These are phyloP conservation scores for Tinea semifulvella DNA, from an alignment of 2,888 invertebrate genomes.

Conservation along the genomic window DNA sequence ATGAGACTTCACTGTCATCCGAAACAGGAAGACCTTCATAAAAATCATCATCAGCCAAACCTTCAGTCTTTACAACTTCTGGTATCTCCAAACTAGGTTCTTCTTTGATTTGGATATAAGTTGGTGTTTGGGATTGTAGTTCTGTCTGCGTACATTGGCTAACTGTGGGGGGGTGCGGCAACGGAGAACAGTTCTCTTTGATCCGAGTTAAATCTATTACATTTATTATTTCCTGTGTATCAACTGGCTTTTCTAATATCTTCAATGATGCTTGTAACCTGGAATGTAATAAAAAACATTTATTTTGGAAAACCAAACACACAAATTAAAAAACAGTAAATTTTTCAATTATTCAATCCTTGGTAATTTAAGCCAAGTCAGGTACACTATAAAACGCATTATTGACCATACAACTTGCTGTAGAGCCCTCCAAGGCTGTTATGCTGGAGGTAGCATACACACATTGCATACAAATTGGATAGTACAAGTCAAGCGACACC, in stretches of 20 bases:
- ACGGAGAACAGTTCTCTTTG: conserved; percentile 29
- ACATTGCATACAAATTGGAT: too few relatives aligned
- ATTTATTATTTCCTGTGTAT: too few relatives aligned
- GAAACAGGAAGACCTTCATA: conserved; percentile 28
- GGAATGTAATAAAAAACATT: neutral
- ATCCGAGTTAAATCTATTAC: conserved; percentile 34
- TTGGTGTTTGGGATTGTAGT: neutral
- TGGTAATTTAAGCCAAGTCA: too few relatives aligned
- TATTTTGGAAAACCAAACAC: too few relatives aligned
- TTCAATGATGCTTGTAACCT: conserved; percentile 1
- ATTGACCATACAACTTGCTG: too few relatives aligned
- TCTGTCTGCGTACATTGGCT: conserved; percentile 45
- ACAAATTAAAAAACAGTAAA: too few relatives aligned
- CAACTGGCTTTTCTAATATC: neutral
- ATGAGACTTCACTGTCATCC: conserved; percentile 42
- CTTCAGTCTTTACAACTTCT: conserved; percentile 15
- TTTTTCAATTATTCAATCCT: too few relatives aligned
- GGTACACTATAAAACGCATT: too few relatives aligned
- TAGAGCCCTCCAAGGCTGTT: too few relatives aligned
- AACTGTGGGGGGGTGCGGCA: conserved; percentile 5
- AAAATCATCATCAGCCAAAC: conserved; percentile 20
- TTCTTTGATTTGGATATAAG: conserved; percentile 29
- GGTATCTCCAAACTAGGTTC: conserved; percentile 28
- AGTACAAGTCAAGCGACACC: too few relatives aligned
- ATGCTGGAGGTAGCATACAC: too few relatives aligned